Conservation (phyloP, 2,113 vertebrate genomes). For the Thunnus thynnus region DNA sequence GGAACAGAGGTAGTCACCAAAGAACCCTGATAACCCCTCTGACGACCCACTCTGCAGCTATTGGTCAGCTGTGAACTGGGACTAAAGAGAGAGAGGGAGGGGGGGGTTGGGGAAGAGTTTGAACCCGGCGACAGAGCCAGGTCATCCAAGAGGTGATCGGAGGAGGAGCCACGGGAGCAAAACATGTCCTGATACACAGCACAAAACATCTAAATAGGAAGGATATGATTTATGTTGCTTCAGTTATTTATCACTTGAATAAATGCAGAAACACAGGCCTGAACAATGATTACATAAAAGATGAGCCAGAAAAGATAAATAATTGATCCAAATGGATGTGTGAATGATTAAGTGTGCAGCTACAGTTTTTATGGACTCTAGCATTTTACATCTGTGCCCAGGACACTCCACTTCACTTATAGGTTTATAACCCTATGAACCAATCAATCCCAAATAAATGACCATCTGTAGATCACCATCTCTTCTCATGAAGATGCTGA, state of each 20-base stretch:
- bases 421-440: slow-evolving; percentile 39
- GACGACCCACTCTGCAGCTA: slow-evolving; percentile 9
- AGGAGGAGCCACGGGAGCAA: slow-evolving; percentile 1
- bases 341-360: slow-evolving; percentile 13
- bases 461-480: slow-evolving; percentile 23
- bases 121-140: background rate
- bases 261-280: background rate
- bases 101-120: background rate
- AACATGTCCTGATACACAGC: background rate
- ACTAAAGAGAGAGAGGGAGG: background rate
- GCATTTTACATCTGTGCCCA: slow-evolving; percentile 38
- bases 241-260: background rate
- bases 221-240: background rate
- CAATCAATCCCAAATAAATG: slow-evolving; percentile 44
- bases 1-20: slow-evolving; percentile 46
- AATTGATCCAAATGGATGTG: background rate
- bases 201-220: background rate
- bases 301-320: background rate
- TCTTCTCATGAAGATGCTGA: background rate
- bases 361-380: slow-evolving; percentile 28
- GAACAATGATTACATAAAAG: background rate
- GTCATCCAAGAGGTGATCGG: slow-evolving; percentile 31
- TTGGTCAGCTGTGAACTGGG: slow-evolving; percentile 40
- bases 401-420: background rate
- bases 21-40: slow-evolving; percentile 43